Evolutionary conservation across 2,797 vertebrate species (phyloP), one percentile per base, ranked within the genome.

Genomic region (Anabas testudineus): DNA sequence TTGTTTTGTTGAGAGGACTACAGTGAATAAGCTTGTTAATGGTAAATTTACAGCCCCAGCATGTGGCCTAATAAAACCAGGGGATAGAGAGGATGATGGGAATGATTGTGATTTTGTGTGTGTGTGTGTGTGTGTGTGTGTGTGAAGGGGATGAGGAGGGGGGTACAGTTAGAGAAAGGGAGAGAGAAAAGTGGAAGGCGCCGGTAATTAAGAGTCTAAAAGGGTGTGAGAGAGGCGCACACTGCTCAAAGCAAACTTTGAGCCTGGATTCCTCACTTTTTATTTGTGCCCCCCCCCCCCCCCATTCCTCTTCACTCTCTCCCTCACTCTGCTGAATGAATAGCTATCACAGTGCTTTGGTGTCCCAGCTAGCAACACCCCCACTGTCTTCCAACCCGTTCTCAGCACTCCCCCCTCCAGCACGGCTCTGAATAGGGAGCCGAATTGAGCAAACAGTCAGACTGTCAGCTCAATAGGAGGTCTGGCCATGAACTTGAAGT

Each of bases 401-500:
- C 80, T 79, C 68, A 57, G 26, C 55, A 19, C 66, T 34, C 80
- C 56, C 46, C 64, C 53, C 67, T 72, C 76, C 81, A 71, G 78
- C 76, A 55, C 58, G 51, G 56, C 67, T 76, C 73, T 94, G 93
- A 95, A 95, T 94, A 88, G 92, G 82, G 84, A 89, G 84, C 87
- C 85, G 90, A 92, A 93, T 92, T 94, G 92, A 93, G 92, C 93
- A 94, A 94, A 95, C 93, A 95, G 93, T 93, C 92, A 84, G 94
- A 80, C 93, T 94, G 94, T 94, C 94, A 94, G 87, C 93, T 94
- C 94, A 94, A 95, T 94, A 94, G 93, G 93, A 91, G 93, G 93
- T 93, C 92, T 93, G 93, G 91, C 93, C 93, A 28, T 95, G 94
- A 95, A 95, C 94, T 94, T 93, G 78, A 93, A 94, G 92, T 93